Conservation (phyloP, 2,888 invertebrate species). For the Synanthedon andrenaeformis region DNA sequence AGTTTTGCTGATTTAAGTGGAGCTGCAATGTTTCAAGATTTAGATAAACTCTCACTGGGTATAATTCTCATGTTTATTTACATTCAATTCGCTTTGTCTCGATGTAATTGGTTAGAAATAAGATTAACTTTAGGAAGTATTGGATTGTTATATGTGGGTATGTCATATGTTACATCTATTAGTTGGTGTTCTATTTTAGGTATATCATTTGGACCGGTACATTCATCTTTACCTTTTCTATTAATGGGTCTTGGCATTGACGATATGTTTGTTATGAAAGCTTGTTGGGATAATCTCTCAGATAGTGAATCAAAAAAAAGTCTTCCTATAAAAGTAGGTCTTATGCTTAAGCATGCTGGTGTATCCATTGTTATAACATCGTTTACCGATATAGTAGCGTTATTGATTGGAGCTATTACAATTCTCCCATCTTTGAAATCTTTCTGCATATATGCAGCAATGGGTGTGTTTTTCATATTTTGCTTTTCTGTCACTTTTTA, state of each 20-base stretch:
- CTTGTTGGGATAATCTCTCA: constrained; percentile 78
- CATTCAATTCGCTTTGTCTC: constrained; percentile 78
- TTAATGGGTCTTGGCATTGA: constrained; percentile 85
- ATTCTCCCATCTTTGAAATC: constrained; percentile 84
- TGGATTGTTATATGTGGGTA: constrained; percentile 78
- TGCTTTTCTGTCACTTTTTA: constrained; percentile 85
- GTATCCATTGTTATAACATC: constrained; percentile 88
- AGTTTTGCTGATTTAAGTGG: constrained; percentile 84
- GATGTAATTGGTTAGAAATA: constrained; percentile 80
- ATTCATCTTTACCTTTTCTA: constrained; percentile 84
- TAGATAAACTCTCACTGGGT: constrained; percentile 76
- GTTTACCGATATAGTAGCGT: constrained; percentile 83
- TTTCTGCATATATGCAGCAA: constrained; percentile 84
- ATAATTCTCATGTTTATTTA: constrained; percentile 80
- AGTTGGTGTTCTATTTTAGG: constrained; percentile 79
- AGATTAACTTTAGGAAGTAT: constrained; percentile 75
- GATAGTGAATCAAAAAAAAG: constrained; percentile 61
- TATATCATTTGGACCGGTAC: constrained; percentile 83
- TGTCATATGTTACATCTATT: constrained; percentile 78
- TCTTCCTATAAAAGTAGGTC: constrained; percentile 74
- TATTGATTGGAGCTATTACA: constrained; percentile 82
- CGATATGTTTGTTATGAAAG: constrained; percentile 88
- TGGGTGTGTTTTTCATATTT: constrained; percentile 81
- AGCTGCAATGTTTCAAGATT: constrained; percentile 78
- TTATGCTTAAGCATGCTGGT: constrained; percentile 82